phyloP scores from a whole-genome alignment of 2,113 vertebrate species.

The Oncorhynchus tshawytscha region DNA sequence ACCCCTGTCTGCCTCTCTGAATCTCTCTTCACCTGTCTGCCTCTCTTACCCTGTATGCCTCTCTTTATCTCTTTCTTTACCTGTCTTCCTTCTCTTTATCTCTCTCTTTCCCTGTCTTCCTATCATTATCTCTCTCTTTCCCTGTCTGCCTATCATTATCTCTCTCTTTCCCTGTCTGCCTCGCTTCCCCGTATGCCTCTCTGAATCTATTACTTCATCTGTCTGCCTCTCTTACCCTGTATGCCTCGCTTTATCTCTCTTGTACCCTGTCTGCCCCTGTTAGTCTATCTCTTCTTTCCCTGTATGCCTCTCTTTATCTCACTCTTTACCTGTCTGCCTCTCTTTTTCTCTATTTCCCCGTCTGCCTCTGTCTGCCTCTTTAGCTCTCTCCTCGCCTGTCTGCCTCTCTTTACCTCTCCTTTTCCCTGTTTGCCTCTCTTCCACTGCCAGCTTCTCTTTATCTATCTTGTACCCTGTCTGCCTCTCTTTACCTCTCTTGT shows the following conservation, averaged over 20 bases:
- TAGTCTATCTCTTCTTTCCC: too few relatives aligned
- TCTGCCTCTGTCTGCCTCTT: conserved; percentile 13
- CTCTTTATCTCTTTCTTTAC: conserved; percentile 12
- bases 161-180: conserved; percentile 45
- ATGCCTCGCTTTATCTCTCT: conserved; percentile 1
- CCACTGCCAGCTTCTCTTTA: conserved; percentile 15
- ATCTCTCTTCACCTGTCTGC: too few relatives aligned
- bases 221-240: conserved; percentile 40
- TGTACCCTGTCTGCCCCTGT: too few relatives aligned
- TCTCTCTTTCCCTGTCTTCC: neutral
- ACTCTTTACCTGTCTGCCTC: conserved; percentile 30
- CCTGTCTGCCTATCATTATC: too few relatives aligned
- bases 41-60: conserved; percentile 10
- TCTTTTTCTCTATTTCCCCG: conserved; percentile 38
- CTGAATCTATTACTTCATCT: neutral
- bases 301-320: conserved; percentile 4
- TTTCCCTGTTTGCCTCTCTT: conserved; percentile 26
- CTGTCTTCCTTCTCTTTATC: conserved; percentile 8
- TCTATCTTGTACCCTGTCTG: conserved; percentile 48
- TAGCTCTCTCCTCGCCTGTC: neutral
- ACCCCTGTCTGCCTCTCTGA: neutral
- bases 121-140: too few relatives aligned
- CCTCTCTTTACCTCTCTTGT: conserved; percentile 3
- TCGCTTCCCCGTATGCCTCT: neutral
- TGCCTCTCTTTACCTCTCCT: neutral